Percentiles rank a stretch among this genome's conserved stretches.
These are phyloP conservation scores for Cichlasoma orientale DNA, from an alignment of 2,797 vertebrate species.

Conservation along the genomic window DNA sequence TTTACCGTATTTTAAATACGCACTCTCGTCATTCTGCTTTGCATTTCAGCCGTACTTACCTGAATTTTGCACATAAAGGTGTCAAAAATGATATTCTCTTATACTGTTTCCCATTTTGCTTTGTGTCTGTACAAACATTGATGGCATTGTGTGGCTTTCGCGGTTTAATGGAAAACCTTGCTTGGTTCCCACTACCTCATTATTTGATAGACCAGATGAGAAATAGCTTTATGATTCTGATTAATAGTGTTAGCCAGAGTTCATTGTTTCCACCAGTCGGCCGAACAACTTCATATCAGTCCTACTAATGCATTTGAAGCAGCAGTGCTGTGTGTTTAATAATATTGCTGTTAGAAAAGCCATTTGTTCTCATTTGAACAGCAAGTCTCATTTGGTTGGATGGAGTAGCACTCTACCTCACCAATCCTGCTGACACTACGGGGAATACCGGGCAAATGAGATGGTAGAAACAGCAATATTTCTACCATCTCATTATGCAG, in stretches of 20 bases:
- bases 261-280: constrained; percentile 80
- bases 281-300: constrained; percentile 80
- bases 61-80: constrained; percentile 56
- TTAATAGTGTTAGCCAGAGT: constrained; percentile 80
- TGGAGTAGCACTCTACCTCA: constrained; percentile 67
- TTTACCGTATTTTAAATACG: constrained; percentile 44
- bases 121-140: constrained; percentile 20
- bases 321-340: constrained; percentile 78
- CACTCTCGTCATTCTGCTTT: constrained; percentile 9
- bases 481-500: constrained; percentile 43
- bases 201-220: constrained; percentile 79
- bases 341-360: constrained; percentile 79
- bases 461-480: constrained; percentile 69
- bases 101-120: constrained; percentile 44
- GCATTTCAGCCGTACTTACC: constrained; percentile 27
- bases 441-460: constrained; percentile 74
- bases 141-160: constrained; percentile 40
- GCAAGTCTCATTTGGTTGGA: constrained; percentile 75
- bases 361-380: constrained; percentile 82
- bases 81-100: constrained; percentile 43
- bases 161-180: constrained; percentile 68
- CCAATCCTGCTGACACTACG: constrained; percentile 50
- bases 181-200: constrained; percentile 67
- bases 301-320: constrained; percentile 76
- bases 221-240: constrained; percentile 81